Evolutionary conservation across 2,113 vertebrate species (phyloP).

Genomic region (Hemichromis elongatus): DNA sequence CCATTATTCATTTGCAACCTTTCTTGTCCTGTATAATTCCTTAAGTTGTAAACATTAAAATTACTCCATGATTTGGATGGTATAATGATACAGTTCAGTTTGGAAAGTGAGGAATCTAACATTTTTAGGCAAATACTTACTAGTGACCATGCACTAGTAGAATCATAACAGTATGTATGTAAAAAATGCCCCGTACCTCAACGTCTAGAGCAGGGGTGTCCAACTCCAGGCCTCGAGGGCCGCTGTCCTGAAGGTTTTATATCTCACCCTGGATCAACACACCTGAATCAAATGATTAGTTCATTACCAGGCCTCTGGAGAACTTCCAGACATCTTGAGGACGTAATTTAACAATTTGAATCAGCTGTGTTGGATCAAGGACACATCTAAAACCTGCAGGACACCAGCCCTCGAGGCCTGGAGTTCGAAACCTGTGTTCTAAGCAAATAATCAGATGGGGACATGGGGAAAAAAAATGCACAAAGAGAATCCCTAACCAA

Average conservation of each 20-base stretch:
- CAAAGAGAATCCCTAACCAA: not conserved
- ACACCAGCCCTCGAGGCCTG: too few relatives aligned
- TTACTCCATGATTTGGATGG: not conserved
- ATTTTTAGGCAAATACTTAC: not conserved
- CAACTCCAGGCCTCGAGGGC: too few relatives aligned
- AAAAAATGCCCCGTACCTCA: not conserved
- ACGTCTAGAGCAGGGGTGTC: too few relatives aligned
- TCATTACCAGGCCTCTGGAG: too few relatives aligned
- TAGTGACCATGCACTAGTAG: not conserved
- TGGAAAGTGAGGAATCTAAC: fast-evolving
- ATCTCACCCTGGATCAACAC: too few relatives aligned
- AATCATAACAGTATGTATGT: not conserved
- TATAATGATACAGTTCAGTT: not conserved
- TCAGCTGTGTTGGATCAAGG: too few relatives aligned
- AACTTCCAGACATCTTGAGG: too few relatives aligned
- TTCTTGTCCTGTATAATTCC: not conserved
- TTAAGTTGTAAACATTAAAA: not conserved
- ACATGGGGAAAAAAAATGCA: fast-evolving
- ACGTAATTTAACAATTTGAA: too few relatives aligned
- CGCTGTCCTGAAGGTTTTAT: too few relatives aligned
- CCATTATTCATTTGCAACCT: fast-evolving
- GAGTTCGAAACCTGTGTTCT: too few relatives aligned
- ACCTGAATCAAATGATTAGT: too few relatives aligned
- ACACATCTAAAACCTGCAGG: too few relatives aligned
- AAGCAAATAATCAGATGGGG: not conserved